Percentiles rank a stretch among this genome's conserved stretches.
phyloP scores from a whole-genome alignment of 1,140 invertebrate species.

The Laupala kohalensis region DNA sequence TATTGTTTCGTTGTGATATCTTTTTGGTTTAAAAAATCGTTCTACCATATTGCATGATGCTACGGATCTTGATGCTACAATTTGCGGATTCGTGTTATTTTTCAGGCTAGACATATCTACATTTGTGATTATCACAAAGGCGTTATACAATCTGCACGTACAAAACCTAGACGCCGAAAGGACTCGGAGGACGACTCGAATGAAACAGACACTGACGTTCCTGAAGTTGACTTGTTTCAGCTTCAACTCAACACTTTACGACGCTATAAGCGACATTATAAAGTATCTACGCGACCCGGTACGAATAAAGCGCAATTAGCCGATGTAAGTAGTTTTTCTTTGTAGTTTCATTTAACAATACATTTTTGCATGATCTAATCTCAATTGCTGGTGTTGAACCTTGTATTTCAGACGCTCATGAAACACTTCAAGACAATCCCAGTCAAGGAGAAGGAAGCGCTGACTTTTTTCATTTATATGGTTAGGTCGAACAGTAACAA shows the following conservation, averaged over 20 bases:
- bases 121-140: slow-evolving; percentile 95
- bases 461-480: slow-evolving; percentile 94
- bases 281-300: slow-evolving; percentile 76
- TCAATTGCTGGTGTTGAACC: not conserved
- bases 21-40: not conserved
- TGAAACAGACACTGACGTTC: slow-evolving; percentile 72
- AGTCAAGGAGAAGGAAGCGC: slow-evolving; percentile 84
- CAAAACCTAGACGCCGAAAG: slow-evolving; percentile 62
- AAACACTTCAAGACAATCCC: slow-evolving; percentile 91
- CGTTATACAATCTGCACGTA: slow-evolving; percentile 84
- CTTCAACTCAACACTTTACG: slow-evolving; percentile 85
- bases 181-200: slow-evolving; percentile 88
- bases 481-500: slow-evolving; percentile 90
- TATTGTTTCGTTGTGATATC: not conserved
- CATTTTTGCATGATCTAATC: not conserved
- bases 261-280: slow-evolving; percentile 86
- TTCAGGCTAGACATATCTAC: slow-evolving; percentile 82
- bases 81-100: slow-evolving; percentile 17
- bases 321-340: slow-evolving; percentile 58
- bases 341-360: not conserved
- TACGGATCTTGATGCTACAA: not conserved
- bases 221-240: slow-evolving; percentile 86
- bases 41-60: not conserved
- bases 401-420: slow-evolving; percentile 62
- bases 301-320: slow-evolving; percentile 89